Evolutionary conservation across 1,140 invertebrate species (phyloP), one percentile per base, ranked within the genome.

Genomic region (Lysiphlebus fabarum): DNA sequence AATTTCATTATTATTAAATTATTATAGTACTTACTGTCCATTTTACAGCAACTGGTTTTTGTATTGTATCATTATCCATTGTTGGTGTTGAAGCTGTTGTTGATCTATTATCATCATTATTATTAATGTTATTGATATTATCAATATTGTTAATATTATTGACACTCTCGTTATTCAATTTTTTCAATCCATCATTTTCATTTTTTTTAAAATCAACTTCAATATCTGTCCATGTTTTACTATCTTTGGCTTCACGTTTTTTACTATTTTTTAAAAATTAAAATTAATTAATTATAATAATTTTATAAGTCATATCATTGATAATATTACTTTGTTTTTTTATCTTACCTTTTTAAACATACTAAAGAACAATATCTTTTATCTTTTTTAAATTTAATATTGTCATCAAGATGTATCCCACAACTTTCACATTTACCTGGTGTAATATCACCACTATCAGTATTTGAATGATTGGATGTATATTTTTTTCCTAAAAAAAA

Each of bases 291-390:
- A n/a, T 40, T 9, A 34, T 41, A 38, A 14, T 40, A 12, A 7
- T 47, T 11, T 72, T 37, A 68, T 68, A 38, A 70, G 67, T 8
- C 12, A 37, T 64, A 71, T 73, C 40, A 61, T 61, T n/a, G n/a
- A n/a, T n/a, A n/a, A n/a, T n/a, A n/a, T n/a, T n/a, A n/a, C n/a
- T n/a, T n/a, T 61, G 69, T 56, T 48, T 49, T 53, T 50, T 36
- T 7, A n/a, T 65, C 64, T 56, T 66, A 83, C 75, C 83, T 83
- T 73, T 90, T 91, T 7, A 87, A 84, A 76, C 90, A 91, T n/a
- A 82, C 75, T 8, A 85, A 81, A 3, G 89, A 90, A 68, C 91
- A 94, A 67, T 90, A 93, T 47, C 88, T 77, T 69, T 92, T 91
- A 41, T 85, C 83, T 58, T 90, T 90, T 64, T 87, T 87, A 58